Evolutionary conservation across 2,797 vertebrate genomes (phyloP), one percentile per base, ranked within the genome.

Genomic region (Loris lydekkerianus): DNA sequence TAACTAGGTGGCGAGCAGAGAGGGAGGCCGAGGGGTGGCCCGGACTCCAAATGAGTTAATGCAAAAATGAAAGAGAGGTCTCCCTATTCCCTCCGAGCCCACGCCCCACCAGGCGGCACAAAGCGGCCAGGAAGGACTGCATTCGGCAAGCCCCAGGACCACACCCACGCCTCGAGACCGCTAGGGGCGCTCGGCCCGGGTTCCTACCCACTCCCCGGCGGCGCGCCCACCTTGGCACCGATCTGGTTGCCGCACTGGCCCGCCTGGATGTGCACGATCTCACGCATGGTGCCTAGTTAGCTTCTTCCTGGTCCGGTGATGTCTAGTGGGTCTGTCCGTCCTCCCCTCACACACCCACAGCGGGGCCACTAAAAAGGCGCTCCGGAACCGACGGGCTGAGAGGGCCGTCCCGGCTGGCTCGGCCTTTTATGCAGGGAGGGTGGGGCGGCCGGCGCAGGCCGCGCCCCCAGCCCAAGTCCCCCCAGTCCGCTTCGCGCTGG

Each of bases 241-340:
- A 98, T 98, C 95, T 98, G 97, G 97, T 99, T 99, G 61, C 99
- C 99, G 92, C 99, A 99, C 96, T 99, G 99, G 76, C 99, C 99
- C 3, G 99, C 99, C 98, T 99, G 99, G 97, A 99, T 99, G 96
- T 99, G 99, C 96, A 99, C 99, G 94, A 99, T 99, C 98, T 99
- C 99, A n/a, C 97, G 99, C 99, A 99, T 99, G 98, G 97, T 98
- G 97, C 96, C 87, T 95, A 14, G 25, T 89, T 92, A 61, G 94
- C 70, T 87, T 34, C 94, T 92, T 80, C 69, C 60, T 37, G 92
- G 0, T 40, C 27, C 4, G n/a, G 56, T 40, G 1, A 23, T 49
- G 40, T 53, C 93, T 15, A 56, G 82, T 70, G 92, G 23, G 17
- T 93, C 23, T 73, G 88, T 95, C 84, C 31, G 88, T 94, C 61